Conservation (phyloP, 2,113 vertebrate genomes). For the Pelecanoides urinatrix region DNA sequence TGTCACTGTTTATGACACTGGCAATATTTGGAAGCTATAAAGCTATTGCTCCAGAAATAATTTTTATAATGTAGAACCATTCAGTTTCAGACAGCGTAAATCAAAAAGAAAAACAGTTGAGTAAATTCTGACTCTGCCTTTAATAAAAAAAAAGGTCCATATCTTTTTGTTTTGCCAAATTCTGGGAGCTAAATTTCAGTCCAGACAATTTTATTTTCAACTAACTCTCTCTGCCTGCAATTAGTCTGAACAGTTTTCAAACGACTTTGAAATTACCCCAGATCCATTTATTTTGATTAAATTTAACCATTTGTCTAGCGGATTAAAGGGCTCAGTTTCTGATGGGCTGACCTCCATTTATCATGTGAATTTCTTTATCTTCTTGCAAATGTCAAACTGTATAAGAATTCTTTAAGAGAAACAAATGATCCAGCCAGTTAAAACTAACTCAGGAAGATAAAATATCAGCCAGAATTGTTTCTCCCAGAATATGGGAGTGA, state of each 20-base stretch:
- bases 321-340: not conserved
- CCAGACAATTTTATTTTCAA: constrained; percentile 7
- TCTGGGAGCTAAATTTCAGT: not conserved
- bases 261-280: not conserved
- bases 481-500: not conserved
- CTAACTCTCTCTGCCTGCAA: not conserved
- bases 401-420: constrained; percentile 3
- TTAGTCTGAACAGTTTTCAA: constrained; percentile 18
- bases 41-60: constrained; percentile 41
- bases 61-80: constrained; percentile 22
- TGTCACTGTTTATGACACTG: constrained; percentile 52
- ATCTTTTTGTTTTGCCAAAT: not conserved
- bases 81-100: not conserved
- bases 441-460: constrained; percentile 1
- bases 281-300: not conserved
- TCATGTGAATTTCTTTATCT: constrained; percentile 3
- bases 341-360: not conserved
- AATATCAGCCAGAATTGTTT: not conserved
- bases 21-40: constrained; percentile 45
- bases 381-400: not conserved
- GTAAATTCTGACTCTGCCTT: not conserved
- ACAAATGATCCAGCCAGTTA: constrained; percentile 4
- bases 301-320: not conserved
- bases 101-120: not conserved
- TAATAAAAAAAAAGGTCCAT: not conserved